A percentile compares a stretch with the other conserved stretches of the same genome.
Conservation (phyloP, 37 sponge, comb jelly and placozoan species). For the Sycon ciliatum region DNA sequence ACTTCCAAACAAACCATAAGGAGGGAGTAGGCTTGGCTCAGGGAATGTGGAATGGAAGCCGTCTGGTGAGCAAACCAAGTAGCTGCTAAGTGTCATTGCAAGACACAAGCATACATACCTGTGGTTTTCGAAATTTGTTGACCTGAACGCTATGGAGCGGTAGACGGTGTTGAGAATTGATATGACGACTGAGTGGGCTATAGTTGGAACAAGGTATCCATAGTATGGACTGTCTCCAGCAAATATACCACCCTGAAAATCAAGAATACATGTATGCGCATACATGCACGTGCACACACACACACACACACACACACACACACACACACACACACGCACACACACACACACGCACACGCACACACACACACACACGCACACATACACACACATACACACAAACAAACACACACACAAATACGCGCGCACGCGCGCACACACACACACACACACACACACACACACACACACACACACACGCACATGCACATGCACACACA, state of each 20-base stretch:
- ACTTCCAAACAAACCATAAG: no score
- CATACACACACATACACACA: no score
- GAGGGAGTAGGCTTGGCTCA: no score
- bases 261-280: not conserved
- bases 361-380: no score
- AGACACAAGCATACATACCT: constrained; percentile 22
- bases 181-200: constrained; percentile 44
- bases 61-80: not conserved
- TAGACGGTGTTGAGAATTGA: constrained; percentile 44
- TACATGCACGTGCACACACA: not conserved
- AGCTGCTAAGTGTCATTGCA: not conserved
- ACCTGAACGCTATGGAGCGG: constrained; percentile 43
- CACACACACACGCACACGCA: no score
- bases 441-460: no score
- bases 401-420: no score
- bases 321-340: no score
- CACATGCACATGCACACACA: no score
- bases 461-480: no score
- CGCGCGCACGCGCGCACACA: no score
- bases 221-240: constrained; percentile 61
- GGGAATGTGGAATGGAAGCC: no score
- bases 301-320: not conserved
- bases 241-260: constrained; percentile 53
- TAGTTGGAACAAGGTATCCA: constrained; percentile 54
- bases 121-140: constrained; percentile 66